Percentiles rank a stretch among this genome's conserved stretches.
phyloP scores from a whole-genome alignment of 2,113 vertebrate species.

The Myrmophylax atrothorax region DNA sequence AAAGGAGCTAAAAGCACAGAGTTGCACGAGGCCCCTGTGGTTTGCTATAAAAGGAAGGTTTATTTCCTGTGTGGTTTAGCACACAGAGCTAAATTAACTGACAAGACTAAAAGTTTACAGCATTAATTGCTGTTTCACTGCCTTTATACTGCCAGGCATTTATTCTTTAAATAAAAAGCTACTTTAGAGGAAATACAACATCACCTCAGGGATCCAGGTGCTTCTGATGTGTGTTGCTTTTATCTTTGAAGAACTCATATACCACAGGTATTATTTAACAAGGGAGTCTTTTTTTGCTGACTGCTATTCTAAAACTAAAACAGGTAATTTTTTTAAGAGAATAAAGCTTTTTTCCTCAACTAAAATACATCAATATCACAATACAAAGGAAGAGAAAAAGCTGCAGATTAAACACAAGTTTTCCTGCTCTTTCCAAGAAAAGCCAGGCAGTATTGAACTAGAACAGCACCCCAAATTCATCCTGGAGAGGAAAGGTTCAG shows the following conservation, averaged over 20 bases:
- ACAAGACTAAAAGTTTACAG: constrained; percentile 8
- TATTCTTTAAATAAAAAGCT: constrained; percentile 8
- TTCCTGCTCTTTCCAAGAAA: neutral
- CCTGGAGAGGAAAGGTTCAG: neutral
- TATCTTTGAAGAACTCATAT: neutral
- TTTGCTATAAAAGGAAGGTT: neutral
- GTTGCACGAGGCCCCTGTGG: neutral
- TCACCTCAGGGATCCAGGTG: neutral
- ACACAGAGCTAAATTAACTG: neutral
- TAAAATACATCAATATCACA: neutral
- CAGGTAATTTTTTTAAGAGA: neutral
- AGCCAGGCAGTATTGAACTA: neutral
- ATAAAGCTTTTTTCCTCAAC: neutral
- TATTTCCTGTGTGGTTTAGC: constrained; percentile 24
- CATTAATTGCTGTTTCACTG: constrained; percentile 19
- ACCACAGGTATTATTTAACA: neutral
- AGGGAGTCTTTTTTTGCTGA: neutral
- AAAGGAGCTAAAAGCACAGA: neutral
- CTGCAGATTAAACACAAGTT: neutral
- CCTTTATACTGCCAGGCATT: neutral
- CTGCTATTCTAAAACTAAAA: neutral
- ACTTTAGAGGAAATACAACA: neutral
- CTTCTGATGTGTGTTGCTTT: neutral
- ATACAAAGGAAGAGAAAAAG: neutral
- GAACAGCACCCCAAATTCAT: neutral